These are phyloP conservation scores for Oplegnathus fasciatus DNA, from an alignment of 2,113 vertebrate genomes.

Conservation along the genomic window DNA sequence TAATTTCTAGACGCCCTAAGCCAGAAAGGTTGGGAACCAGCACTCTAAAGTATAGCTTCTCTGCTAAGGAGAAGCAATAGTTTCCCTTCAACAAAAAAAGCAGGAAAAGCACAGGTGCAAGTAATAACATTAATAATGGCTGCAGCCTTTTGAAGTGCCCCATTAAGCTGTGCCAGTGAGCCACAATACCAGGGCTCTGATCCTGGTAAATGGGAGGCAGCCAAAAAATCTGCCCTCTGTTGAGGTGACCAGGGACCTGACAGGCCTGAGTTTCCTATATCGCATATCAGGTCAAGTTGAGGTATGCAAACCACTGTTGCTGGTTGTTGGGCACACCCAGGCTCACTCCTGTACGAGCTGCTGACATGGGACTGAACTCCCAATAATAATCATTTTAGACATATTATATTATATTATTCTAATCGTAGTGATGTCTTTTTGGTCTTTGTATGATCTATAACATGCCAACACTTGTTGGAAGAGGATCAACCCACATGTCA, in stretches of 20 bases:
- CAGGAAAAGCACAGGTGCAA: not conserved
- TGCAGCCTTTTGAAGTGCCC: not conserved
- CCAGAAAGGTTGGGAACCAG: no score
- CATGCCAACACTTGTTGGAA: not conserved
- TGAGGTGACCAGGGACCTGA: constrained; percentile 6
- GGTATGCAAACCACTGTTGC: not conserved
- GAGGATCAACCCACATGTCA: not conserved
- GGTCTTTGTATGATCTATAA: not conserved
- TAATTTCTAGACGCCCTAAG: no score
- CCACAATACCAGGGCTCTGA: not conserved
- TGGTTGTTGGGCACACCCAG: not conserved
- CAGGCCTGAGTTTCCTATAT: constrained; percentile 12
- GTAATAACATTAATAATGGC: not conserved
- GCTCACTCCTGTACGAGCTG: not conserved
- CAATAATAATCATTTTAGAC: not conserved
- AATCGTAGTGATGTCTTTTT: not conserved
- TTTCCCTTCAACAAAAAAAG: no score
- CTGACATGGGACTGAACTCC: not conserved
- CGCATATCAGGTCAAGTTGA: constrained; percentile 20
- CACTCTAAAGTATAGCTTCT: no score
- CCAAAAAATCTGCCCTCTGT: constrained; percentile 24
- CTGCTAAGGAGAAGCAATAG: no score
- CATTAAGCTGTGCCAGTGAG: not conserved
- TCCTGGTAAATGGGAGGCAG: not conserved
- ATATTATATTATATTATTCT: not conserved